Percentiles rank a stretch among this genome's conserved stretches.
These are phyloP conservation scores for Aphelinus certus DNA, from an alignment of 1,140 invertebrate genomes.

Conservation along the genomic window DNA sequence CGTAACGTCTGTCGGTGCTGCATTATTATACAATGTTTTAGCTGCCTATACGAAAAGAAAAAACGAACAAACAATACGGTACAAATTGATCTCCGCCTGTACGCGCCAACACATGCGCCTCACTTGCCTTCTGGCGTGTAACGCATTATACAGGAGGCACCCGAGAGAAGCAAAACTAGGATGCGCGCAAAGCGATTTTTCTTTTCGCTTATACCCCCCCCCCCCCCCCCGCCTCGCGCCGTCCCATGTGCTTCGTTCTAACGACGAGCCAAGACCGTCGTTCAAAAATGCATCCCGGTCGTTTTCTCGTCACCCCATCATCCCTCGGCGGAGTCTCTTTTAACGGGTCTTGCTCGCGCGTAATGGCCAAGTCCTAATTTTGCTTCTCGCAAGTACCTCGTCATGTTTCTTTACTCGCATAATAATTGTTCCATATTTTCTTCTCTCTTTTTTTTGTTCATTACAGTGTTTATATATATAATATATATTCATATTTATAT, in stretches of 20 bases:
- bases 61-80: constrained; percentile 52
- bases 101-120: constrained; percentile 24
- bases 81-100: constrained; percentile 46
- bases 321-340: neutral
- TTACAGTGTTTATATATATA: constrained; percentile 19
- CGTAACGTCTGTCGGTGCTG: neutral
- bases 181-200: neutral
- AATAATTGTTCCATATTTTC: constrained; percentile 21
- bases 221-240: too few species aligned
- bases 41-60: constrained; percentile 50
- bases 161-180: constrained; percentile 21
- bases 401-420: constrained; percentile 18
- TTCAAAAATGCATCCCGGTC: constrained; percentile 35
- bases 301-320: neutral
- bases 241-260: too few species aligned
- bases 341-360: constrained; percentile 3
- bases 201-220: neutral
- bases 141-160: constrained; percentile 24
- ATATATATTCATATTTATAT: constrained; percentile 12
- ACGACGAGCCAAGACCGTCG: neutral
- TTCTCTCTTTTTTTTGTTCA: constrained; percentile 25
- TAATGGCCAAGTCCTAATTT: constrained; percentile 20
- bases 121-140: constrained; percentile 24
- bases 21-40: constrained; percentile 47
- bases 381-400: constrained; percentile 26